A percentile compares a stretch with the other conserved stretches of the same genome.
phyloP scores from a whole-genome alignment of 2,113 vertebrate genomes.

The Proterorhinus semilunaris region DNA sequence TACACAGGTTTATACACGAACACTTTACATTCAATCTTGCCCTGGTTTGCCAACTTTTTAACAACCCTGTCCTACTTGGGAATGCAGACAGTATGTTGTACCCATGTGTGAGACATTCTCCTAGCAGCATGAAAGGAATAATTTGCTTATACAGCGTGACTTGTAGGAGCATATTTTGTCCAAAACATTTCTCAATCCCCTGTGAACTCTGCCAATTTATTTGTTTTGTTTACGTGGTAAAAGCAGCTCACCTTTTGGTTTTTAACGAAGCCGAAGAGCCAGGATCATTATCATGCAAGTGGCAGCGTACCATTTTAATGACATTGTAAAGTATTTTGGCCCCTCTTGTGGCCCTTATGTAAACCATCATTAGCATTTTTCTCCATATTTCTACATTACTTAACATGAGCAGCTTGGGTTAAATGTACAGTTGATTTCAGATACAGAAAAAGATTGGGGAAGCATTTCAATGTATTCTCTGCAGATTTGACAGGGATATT shows the following conservation, averaged over 20 bases:
- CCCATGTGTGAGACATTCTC: conserved; percentile 11
- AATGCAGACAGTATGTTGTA: conserved; percentile 7
- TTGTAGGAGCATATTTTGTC: not conserved
- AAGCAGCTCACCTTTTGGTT: conserved; percentile 43
- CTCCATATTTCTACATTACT: conserved; percentile 16
- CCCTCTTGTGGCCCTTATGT: conserved; percentile 12
- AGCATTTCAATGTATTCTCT: not conserved
- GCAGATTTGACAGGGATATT: conserved; percentile 39
- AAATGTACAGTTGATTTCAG: conserved; percentile 34
- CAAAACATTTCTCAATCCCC: conserved; percentile 12
- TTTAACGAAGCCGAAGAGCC: conserved; percentile 53
- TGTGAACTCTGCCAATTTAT: conserved; percentile 35
- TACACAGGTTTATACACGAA: not conserved
- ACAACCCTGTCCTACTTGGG: conserved; percentile 17
- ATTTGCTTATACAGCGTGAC: conserved; percentile 4
- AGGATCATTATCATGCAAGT: conserved; percentile 25
- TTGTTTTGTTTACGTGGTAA: conserved; percentile 53
- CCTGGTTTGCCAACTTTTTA: not conserved
- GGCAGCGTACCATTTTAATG: conserved; percentile 47
- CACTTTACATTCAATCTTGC: conserved; percentile 2
- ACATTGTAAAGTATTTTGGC: conserved; percentile 41
- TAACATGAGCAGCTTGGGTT: conserved; percentile 22
- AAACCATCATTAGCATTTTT: conserved; percentile 52
- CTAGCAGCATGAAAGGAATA: not conserved
- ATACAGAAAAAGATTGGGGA: conserved; percentile 39